Evolutionary conservation across 2,888 invertebrate genomes (phyloP).

Genomic region (Andrena flavipes): DNA sequence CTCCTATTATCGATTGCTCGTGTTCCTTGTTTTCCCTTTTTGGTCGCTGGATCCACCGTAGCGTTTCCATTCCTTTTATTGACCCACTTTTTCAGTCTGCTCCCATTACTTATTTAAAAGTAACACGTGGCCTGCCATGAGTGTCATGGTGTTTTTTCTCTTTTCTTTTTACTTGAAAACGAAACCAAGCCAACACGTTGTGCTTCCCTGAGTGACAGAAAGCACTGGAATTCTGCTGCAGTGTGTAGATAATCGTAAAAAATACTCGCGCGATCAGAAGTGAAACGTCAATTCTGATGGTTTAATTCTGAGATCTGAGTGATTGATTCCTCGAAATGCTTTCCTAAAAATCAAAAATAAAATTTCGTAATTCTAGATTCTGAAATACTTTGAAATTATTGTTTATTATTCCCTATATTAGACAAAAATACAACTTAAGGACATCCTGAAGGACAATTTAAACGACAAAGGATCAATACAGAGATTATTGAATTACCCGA

Average conservation of each 20-base stretch:
- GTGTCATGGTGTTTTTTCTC: background rate
- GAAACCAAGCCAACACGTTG: background rate
- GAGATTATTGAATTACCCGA: too few relatives aligned
- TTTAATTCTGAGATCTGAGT: background rate
- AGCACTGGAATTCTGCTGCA: background rate
- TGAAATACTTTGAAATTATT: too few relatives aligned
- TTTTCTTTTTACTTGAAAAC: background rate
- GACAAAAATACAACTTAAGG: too few relatives aligned
- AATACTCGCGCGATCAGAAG: background rate
- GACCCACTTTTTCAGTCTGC: conserved; percentile 32
- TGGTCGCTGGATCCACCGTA: background rate
- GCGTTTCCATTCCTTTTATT: conserved; percentile 10
- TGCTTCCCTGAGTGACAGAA: background rate
- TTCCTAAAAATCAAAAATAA: too few relatives aligned
- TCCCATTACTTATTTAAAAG: conserved; percentile 44
- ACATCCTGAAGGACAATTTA: too few relatives aligned
- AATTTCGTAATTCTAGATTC: too few relatives aligned
- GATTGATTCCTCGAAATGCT: too few relatives aligned
- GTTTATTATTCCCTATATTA: too few relatives aligned
- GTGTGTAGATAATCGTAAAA: background rate
- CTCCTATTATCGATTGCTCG: conserved; percentile 23
- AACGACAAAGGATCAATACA: too few relatives aligned
- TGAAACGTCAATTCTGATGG: background rate
- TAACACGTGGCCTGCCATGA: conserved; percentile 6
- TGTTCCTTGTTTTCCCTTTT: conserved; percentile 4